Base-by-base conservation (phyloP, 2,888 invertebrate genomes). In the Pollenia amentaria region DNA sequence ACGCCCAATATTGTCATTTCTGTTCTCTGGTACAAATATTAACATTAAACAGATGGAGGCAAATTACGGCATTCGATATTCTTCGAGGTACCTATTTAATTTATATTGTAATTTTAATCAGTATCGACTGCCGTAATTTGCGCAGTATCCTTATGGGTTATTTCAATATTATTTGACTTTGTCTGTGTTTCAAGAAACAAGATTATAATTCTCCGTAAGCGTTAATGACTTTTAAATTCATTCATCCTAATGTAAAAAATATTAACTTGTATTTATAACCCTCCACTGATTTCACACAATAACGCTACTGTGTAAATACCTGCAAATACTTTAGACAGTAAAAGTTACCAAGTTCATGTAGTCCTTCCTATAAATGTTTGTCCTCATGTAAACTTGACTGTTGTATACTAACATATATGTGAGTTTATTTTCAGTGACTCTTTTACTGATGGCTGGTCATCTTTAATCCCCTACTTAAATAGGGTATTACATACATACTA, bases 361-460 rank as follows among this genome's bases (percentile, higher is more conserved):
- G 48, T 64, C 57, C 38, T 57, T 64, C 57, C 38, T 14, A 40
- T n/a, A 18, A 38, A 62, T 60, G 60, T 48, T 46, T 16, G 18
- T 16, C 46, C 21, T 6, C 8, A 40, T 8, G 40, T 75, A 40
- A 16, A 18, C 29, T 29, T 21, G 0, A 21, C 44, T 40, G 46
- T 29, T 62, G 14, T 29, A 12, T 0, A 2, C 18, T 18, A 29
- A 3, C 14, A 18, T 9, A 42, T 51, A 42, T 70, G 29, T 51
- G 14, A 29, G 46, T 46, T 72, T 72, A 21, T 46, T 79, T 51
- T 21, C 21, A 51, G 60, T 21, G 9, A 14, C 14, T 48, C 40
- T 67, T 72, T 77, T 53, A 57, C 51, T 80, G 57, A 79, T 80
- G 79, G 72, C 75, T 76, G 86, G 83, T 80, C 86, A 84, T 80